phyloP scores from a whole-genome alignment of 2,888 invertebrate genomes.

The Mesochorus sp. region DNA sequence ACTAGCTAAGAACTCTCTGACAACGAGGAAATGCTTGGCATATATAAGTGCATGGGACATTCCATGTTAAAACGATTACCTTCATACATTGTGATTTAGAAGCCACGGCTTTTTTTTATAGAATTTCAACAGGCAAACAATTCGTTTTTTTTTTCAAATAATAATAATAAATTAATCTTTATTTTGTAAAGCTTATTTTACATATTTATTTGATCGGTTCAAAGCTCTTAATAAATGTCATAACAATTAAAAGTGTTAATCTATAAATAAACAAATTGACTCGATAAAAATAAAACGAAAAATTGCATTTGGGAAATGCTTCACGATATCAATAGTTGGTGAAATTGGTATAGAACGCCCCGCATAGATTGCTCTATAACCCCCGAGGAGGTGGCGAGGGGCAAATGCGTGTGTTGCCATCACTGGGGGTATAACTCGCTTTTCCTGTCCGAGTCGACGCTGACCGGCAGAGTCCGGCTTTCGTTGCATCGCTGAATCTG shows the following conservation, averaged over 20 bases:
- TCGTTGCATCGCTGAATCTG: slow-evolving; percentile 57
- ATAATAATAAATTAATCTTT: too few relatives aligned
- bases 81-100: neutral
- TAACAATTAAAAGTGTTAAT: too few relatives aligned
- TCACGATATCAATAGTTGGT: slow-evolving; percentile 3
- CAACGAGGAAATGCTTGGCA: slow-evolving; percentile 26
- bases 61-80: neutral
- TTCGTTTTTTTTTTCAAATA: too few relatives aligned
- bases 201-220: too few relatives aligned
- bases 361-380: slow-evolving; percentile 2
- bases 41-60: neutral
- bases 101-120: too few relatives aligned
- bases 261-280: too few relatives aligned
- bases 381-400: slow-evolving; percentile 29
- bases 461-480: slow-evolving; percentile 50
- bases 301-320: too few relatives aligned
- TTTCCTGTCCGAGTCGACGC: slow-evolving; percentile 42
- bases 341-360: slow-evolving; percentile 15
- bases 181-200: too few relatives aligned
- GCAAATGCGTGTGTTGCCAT: slow-evolving; percentile 49
- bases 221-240: too few relatives aligned
- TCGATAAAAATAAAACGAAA: neutral
- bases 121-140: too few relatives aligned
- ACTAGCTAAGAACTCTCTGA: slow-evolving; percentile 9
- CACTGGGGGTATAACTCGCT: slow-evolving; percentile 54